Evolutionary conservation across 1,140 invertebrate genomes (phyloP).

Genomic region (Ylistrum balloti): DNA sequence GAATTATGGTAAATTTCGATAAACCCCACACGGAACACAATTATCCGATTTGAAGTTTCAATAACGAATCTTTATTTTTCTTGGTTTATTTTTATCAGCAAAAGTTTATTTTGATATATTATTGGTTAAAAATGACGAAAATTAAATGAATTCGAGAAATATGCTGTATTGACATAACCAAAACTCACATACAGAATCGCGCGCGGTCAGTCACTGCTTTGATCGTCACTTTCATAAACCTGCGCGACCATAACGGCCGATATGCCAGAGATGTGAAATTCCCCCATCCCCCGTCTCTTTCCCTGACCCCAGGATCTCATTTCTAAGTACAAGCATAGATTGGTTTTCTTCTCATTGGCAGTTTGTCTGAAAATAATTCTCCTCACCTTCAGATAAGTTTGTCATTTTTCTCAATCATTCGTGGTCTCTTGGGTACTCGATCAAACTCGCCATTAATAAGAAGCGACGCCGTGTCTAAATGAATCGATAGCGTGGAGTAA

Average conservation of each 20-base stretch:
- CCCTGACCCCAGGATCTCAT: not conserved
- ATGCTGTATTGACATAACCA: no score
- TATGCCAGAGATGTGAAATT: no score
- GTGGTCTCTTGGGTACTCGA: not conserved
- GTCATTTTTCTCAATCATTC: conserved; percentile 39
- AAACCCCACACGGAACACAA: no score
- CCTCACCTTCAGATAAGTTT: conserved; percentile 25
- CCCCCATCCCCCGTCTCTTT: no score
- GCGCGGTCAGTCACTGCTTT: not conserved
- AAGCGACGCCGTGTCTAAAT: not conserved
- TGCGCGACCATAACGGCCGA: not conserved
- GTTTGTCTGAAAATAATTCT: conserved; percentile 16
- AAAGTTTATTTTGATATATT: no score
- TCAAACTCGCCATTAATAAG: conserved; percentile 1
- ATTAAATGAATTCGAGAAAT: no score
- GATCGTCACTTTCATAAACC: not conserved
- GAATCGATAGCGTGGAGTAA: not conserved
- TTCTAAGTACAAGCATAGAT: not conserved
- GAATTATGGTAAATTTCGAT: no score
- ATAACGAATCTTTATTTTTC: no score
- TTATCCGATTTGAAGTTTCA: no score
- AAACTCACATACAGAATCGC: no score
- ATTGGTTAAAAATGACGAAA: no score
- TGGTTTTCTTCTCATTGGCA: conserved; percentile 37
- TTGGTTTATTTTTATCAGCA: no score